Conservation (phyloP, 2,113 vertebrate genomes). For the Eptesicus fuscus region DNA sequence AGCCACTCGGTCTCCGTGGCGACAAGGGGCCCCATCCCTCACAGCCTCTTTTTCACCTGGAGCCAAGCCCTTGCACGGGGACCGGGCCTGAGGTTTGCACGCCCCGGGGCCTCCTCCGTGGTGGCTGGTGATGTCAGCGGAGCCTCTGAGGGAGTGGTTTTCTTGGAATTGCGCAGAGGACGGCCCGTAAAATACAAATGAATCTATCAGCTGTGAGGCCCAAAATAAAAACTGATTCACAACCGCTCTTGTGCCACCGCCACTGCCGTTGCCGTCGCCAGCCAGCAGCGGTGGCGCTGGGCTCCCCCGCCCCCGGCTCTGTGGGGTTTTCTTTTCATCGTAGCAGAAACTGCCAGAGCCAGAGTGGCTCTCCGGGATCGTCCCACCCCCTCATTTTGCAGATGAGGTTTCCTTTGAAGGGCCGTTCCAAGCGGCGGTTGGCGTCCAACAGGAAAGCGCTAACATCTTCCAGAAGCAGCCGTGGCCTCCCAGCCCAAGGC, state of each 20-base stretch:
- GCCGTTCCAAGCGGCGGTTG: constrained; percentile 57
- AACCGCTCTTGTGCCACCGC: constrained; percentile 67
- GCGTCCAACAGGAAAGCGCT: constrained; percentile 75
- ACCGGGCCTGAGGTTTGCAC: not conserved
- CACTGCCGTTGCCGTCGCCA: not conserved
- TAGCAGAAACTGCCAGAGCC: not conserved
- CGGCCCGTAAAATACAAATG: constrained; percentile 72
- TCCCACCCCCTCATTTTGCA: constrained; percentile 47
- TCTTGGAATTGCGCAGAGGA: constrained; percentile 70
- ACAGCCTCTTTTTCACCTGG: not conserved
- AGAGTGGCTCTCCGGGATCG: not conserved
- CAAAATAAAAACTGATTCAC: constrained; percentile 75
- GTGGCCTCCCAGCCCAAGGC: constrained; percentile 17
- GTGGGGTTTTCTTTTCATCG: constrained; percentile 42
- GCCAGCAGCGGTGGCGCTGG: constrained; percentile 63
- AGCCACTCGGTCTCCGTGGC: not conserved
- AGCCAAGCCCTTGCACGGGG: not conserved
- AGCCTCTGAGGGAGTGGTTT: constrained; percentile 75
- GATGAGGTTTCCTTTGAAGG: constrained; percentile 56
- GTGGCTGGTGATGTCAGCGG: constrained; percentile 76
- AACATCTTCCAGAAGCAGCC: constrained; percentile 79
- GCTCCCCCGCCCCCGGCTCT: constrained; percentile 54
- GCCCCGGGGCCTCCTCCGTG: constrained; percentile 24
- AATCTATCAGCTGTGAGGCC: constrained; percentile 62
- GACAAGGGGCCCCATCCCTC: not conserved